Conservation (phyloP, 2,888 invertebrate genomes). For the Cosmia pyralina region DNA sequence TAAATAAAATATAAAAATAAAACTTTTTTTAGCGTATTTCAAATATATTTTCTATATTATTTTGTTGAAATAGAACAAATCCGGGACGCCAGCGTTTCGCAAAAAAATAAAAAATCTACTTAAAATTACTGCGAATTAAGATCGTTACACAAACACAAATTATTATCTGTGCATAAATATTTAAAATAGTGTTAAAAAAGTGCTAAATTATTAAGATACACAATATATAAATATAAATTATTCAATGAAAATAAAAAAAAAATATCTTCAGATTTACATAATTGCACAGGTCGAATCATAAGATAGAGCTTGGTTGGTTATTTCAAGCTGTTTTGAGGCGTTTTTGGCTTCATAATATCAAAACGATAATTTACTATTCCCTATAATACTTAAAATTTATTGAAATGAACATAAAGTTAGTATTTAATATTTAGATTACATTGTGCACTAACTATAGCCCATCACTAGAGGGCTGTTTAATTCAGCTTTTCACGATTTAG, state of each 20-base stretch:
- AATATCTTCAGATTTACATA: slow-evolving; percentile 46
- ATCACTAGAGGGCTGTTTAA: not conserved
- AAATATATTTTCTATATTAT: slow-evolving; percentile 23
- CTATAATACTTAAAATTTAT: slow-evolving; percentile 39
- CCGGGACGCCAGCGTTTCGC: slow-evolving; percentile 48
- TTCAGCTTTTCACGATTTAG: not conserved
- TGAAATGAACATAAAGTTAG: slow-evolving; percentile 41
- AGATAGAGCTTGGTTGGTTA: slow-evolving; percentile 35
- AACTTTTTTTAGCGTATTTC: slow-evolving; percentile 12
- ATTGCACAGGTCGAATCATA: slow-evolving; percentile 42
- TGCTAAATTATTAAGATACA: slow-evolving; percentile 60
- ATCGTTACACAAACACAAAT: slow-evolving; percentile 53
- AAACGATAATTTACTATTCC: slow-evolving; percentile 24
- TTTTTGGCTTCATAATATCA: slow-evolving; percentile 3
- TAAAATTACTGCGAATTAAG: slow-evolving; percentile 56
- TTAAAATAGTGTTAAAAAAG: slow-evolving; percentile 59
- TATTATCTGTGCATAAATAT: slow-evolving; percentile 61
- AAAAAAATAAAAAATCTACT: slow-evolving; percentile 51
- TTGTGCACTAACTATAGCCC: slow-evolving; percentile 48
- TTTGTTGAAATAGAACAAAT: slow-evolving; percentile 4
- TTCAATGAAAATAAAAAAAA: slow-evolving; percentile 33
- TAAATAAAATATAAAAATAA: slow-evolving; percentile 47
- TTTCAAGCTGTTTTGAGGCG: slow-evolving; percentile 38
- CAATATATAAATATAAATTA: slow-evolving; percentile 55
- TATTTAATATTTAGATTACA: slow-evolving; percentile 44